Base-by-base conservation (phyloP, 35 echinoderm and acorn worm genomes). In the Nesometra sesokonis region DNA sequence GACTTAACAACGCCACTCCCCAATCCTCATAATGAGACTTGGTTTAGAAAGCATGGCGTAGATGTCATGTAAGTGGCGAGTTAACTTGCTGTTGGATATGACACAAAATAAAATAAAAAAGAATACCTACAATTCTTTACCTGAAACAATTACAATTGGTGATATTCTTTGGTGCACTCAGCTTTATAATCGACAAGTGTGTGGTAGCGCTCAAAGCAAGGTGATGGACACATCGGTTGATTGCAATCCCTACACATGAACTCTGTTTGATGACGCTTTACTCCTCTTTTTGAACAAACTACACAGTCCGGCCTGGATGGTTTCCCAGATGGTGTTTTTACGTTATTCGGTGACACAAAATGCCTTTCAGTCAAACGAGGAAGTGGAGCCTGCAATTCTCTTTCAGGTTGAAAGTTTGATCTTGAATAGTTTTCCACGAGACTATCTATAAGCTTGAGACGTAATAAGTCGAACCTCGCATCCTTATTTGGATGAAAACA, bases 251-350 rank as follows among this genome's bases (percentile, higher is more conserved):
- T 27, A 67, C 52, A 67, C 21, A 67, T 67, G 21, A 19, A 67
- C 23, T 11, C 1, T 9, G 52, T 67, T 67, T 67, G 52, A 19
- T 67, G 52, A 17, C 52, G 52, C 21, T 27, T 67, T 9, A 9
- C 52, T 19, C 52, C 52, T 35, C 35, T 85, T 13, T 85, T 47
- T 67, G 84, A 76, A 29, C 84, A 86, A 11, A 86, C 84, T 17
- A 86, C 47, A 86, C 84, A 86, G 31, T 76, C 77, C 5, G 84
- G 84, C 34, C 15, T 33, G 33, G 46, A 32, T 17, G 29, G 32
- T 35, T 32, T 86, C 29, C 29, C 38, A 19, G 46, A 32, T 33
- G 84, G 84, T 17, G 84, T 47, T 23, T 76, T 31, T 35, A 0
- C 13, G 1, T 36, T 11, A 83, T 83, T 83, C 9, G 47, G 11